Conservation (phyloP, 1,140 invertebrate species). For the Zaprionus nigranus region DNA sequence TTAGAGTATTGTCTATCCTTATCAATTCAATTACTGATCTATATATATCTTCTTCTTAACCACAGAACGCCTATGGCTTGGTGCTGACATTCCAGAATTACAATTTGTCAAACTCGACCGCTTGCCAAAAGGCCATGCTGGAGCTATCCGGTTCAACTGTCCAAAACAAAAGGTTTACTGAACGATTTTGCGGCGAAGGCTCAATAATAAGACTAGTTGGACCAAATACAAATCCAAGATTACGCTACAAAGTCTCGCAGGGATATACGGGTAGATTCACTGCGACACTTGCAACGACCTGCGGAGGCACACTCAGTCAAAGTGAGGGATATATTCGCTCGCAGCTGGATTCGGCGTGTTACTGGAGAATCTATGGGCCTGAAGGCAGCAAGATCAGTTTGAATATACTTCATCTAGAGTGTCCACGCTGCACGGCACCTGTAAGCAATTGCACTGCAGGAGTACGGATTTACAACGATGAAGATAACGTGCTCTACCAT, state of each 20-base stretch:
- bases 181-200: slow-evolving; percentile 44
- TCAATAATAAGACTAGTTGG: not conserved
- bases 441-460: slow-evolving; percentile 44
- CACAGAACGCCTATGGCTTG: slow-evolving; percentile 73
- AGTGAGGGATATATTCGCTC: slow-evolving; percentile 59
- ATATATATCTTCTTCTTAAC: not conserved
- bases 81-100: slow-evolving; percentile 41
- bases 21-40: not conserved
- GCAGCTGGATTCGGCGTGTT: slow-evolving; percentile 53
- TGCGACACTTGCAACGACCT: slow-evolving; percentile 53
- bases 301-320: not conserved
- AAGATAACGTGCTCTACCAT: slow-evolving; percentile 43
- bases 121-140: slow-evolving; percentile 49
- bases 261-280: slow-evolving; percentile 38
- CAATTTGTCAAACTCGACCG: slow-evolving; percentile 56
- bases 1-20: no score
- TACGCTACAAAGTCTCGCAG: slow-evolving; percentile 37
- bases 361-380: slow-evolving; percentile 46
- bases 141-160: slow-evolving; percentile 33
- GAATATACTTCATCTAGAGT: slow-evolving; percentile 63
- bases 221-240: not conserved
- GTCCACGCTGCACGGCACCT: slow-evolving; percentile 12
- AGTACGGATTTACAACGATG: slow-evolving; percentile 38
- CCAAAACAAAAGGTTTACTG: slow-evolving; percentile 15
- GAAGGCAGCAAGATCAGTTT: slow-evolving; percentile 58